Conservation (phyloP, 1,140 invertebrate genomes). For the Pinna nobilis region DNA sequence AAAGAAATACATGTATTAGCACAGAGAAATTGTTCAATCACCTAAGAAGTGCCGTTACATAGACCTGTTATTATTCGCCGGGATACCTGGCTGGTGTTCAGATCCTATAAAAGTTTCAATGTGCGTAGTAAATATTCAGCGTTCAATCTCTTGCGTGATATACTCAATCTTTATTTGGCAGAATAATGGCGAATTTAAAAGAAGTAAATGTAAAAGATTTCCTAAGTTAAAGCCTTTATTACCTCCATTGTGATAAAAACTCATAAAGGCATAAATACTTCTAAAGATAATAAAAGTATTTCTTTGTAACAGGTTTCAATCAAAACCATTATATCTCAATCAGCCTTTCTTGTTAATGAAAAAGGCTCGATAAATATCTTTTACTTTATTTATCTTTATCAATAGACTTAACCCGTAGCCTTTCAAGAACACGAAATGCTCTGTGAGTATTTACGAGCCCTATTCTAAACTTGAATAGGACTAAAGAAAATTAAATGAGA, state of each 20-base stretch:
- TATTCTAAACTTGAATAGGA: background rate
- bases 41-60: too few relatives aligned
- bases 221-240: conserved; percentile 1
- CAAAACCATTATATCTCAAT: background rate
- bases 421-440: background rate
- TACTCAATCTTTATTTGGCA: too few relatives aligned
- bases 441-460: background rate
- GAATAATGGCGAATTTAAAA: too few relatives aligned
- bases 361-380: background rate
- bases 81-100: too few relatives aligned
- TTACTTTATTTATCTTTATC: background rate
- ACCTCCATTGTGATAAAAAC: background rate
- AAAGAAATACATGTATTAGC: too few relatives aligned
- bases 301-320: background rate
- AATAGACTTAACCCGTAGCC: background rate
- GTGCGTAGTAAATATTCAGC: too few relatives aligned
- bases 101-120: too few relatives aligned
- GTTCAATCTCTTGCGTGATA: too few relatives aligned
- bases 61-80: too few relatives aligned
- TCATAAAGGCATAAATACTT: background rate
- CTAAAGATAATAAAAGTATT: conserved; percentile 1
- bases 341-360: conserved; percentile 1
- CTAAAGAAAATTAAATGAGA: background rate
- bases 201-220: background rate
- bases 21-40: too few relatives aligned